A percentile compares a stretch with the other conserved stretches of the same genome.
These are phyloP conservation scores for Clarias macrocephalus DNA, from an alignment of 2,113 vertebrate genomes.

Conservation along the genomic window DNA sequence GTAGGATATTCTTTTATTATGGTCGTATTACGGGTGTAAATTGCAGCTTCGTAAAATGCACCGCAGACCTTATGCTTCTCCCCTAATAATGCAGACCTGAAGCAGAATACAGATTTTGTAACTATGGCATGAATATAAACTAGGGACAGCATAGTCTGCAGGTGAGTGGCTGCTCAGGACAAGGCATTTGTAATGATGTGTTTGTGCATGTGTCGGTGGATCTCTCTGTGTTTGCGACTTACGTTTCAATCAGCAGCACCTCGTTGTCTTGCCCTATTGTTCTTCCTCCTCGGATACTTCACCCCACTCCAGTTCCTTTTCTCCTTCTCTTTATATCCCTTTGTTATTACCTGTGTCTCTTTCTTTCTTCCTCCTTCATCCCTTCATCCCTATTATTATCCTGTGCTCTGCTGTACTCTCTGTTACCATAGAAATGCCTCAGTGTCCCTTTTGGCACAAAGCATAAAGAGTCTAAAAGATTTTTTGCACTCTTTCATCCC, in stretches of 20 bases:
- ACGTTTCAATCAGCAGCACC: slow-evolving; percentile 31
- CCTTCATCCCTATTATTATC: slow-evolving; percentile 63
- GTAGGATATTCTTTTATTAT: slow-evolving; percentile 38
- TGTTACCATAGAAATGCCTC: slow-evolving; percentile 65
- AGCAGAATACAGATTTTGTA: neutral
- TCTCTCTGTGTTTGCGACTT: slow-evolving; percentile 6
- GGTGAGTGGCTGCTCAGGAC: slow-evolving; percentile 15
- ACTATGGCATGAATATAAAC: neutral
- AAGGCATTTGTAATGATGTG: slow-evolving; percentile 23
- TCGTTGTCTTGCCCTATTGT: slow-evolving; percentile 8
- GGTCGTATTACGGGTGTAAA: neutral
- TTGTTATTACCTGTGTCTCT: slow-evolving; percentile 60
- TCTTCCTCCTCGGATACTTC: slow-evolving; percentile 59
- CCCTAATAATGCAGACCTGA: slow-evolving; percentile 23
- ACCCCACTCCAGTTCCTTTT: slow-evolving; percentile 52
- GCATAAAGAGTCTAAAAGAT: slow-evolving; percentile 58
- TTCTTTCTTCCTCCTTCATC: slow-evolving; percentile 52
- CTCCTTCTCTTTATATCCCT: slow-evolving; percentile 55
- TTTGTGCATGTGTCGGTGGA: slow-evolving; percentile 18
- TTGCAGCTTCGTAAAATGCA: slow-evolving; percentile 25
- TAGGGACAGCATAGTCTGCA: slow-evolving; percentile 1
- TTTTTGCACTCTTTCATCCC: slow-evolving; percentile 52
- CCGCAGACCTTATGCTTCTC: slow-evolving; percentile 17
- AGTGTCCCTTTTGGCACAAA: slow-evolving; percentile 60
- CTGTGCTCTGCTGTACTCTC: slow-evolving; percentile 51